Conservation (phyloP, 2,888 invertebrate genomes). For the Boloria euphrosyne region DNA sequence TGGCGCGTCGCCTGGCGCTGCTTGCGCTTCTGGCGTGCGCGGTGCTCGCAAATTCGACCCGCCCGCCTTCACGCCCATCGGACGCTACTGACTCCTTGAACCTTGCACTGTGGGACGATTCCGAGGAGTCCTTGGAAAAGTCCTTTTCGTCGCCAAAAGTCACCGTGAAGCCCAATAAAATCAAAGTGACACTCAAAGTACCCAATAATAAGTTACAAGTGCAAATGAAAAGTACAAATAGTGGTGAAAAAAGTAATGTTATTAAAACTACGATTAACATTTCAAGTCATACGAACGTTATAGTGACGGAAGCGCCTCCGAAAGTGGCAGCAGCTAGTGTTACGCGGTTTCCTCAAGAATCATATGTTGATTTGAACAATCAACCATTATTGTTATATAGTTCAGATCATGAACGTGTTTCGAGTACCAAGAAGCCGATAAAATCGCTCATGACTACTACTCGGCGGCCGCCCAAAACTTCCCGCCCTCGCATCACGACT, state of each 20-base stretch:
- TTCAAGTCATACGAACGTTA: constrained; percentile 73
- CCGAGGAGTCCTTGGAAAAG: constrained; percentile 63
- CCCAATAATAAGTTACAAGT: constrained; percentile 60
- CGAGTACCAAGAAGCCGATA: constrained; percentile 46
- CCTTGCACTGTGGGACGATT: constrained; percentile 67
- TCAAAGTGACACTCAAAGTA: constrained; percentile 63
- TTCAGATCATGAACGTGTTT: constrained; percentile 40
- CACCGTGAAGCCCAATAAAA: constrained; percentile 46
- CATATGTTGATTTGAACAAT: constrained; percentile 50
- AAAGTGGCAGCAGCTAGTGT: constrained; percentile 40
- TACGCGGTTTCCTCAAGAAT: constrained; percentile 42
- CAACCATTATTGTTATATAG: constrained; percentile 58
- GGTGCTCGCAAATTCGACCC: constrained; percentile 50
- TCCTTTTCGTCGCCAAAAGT: constrained; percentile 52
- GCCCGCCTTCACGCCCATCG: constrained; percentile 52
- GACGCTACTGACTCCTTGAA: constrained; percentile 61
- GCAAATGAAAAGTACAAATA: constrained; percentile 60
- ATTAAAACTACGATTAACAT: constrained; percentile 75
- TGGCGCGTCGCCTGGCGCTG: constrained; percentile 81
- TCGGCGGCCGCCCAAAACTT: constrained; percentile 47
- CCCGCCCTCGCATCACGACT: constrained; percentile 44
- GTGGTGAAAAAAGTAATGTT: constrained; percentile 61
- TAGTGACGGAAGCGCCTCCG: constrained; percentile 63
- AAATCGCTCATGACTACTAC: constrained; percentile 34
- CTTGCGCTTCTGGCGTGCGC: constrained; percentile 71